phyloP scores from a whole-genome alignment of 2,797 vertebrate genomes.

The Malacoraja senta region DNA sequence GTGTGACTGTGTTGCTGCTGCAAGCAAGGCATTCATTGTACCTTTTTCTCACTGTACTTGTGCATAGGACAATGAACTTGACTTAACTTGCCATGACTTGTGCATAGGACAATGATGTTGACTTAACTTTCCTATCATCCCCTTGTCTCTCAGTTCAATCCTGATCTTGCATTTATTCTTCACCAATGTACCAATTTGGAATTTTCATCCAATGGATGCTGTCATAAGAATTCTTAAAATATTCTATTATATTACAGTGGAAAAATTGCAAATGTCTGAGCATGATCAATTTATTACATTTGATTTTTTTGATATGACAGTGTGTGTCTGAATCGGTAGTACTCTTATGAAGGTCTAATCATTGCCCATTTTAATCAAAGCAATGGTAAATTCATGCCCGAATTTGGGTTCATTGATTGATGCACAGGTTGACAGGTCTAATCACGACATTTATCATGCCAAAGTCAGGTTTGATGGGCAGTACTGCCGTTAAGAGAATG shows the following conservation, averaged over 20 bases:
- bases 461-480: constrained; percentile 45
- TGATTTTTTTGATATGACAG: not conserved
- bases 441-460: constrained; percentile 50
- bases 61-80: too few relatives aligned
- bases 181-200: not conserved
- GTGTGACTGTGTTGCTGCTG: too few relatives aligned
- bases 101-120: too few relatives aligned
- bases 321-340: not conserved
- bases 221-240: not conserved
- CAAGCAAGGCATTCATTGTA: too few relatives aligned
- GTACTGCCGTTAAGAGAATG: constrained; percentile 42
- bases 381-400: constrained; percentile 44
- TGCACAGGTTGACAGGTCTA: constrained; percentile 46
- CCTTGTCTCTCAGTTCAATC: not conserved
- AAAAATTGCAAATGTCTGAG: not conserved
- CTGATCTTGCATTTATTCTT: not conserved
- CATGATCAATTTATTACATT: not conserved
- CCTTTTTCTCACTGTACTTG: too few relatives aligned
- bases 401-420: constrained; percentile 44
- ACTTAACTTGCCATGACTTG: too few relatives aligned
- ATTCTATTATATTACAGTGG: not conserved
- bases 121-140: not conserved
- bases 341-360: constrained; percentile 40
- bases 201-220: not conserved
- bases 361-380: constrained; percentile 32